These are phyloP conservation scores for Dipodomys stephensi DNA, from an alignment of 2,113 vertebrate genomes.

Conservation along the genomic window DNA sequence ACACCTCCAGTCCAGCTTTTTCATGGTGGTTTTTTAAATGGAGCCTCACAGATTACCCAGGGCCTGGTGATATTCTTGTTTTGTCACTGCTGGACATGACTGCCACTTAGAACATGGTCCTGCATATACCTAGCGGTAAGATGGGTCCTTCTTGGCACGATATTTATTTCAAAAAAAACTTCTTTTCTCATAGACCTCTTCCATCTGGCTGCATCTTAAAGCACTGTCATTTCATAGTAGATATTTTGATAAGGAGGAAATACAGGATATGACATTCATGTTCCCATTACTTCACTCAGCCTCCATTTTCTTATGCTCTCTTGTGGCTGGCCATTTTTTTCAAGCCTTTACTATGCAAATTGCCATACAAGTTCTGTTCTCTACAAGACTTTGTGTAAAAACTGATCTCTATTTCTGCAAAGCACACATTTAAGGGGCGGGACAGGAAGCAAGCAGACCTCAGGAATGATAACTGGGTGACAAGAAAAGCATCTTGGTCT, in stretches of 20 bases:
- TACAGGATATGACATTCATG: background rate
- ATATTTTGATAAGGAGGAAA: background rate
- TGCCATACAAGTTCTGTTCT: background rate
- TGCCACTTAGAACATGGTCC: background rate
- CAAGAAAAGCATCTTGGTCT: slow-evolving; percentile 24
- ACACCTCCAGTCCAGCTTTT: too few relatives aligned
- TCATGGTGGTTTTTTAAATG: too few relatives aligned
- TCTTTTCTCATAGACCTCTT: background rate
- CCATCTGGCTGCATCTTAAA: background rate
- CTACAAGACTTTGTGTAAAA: background rate
- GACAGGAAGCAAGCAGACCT: slow-evolving; percentile 18
- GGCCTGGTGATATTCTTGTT: background rate
- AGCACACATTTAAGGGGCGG: background rate
- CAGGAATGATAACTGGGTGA: background rate
- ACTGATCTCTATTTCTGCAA: background rate
- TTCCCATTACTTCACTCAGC: background rate
- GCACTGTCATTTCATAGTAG: background rate
- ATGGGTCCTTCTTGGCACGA: background rate
- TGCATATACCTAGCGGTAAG: background rate
- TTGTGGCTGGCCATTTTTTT: background rate
- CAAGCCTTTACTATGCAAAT: slow-evolving; percentile 14
- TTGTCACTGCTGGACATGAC: background rate
- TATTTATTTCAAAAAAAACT: background rate
- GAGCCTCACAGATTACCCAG: too few relatives aligned
- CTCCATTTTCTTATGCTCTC: background rate